A percentile compares a stretch with the other conserved stretches of the same genome.
Evolutionary conservation across 2,113 vertebrate species (phyloP).

Genomic region (Anolis carolinensis): DNA sequence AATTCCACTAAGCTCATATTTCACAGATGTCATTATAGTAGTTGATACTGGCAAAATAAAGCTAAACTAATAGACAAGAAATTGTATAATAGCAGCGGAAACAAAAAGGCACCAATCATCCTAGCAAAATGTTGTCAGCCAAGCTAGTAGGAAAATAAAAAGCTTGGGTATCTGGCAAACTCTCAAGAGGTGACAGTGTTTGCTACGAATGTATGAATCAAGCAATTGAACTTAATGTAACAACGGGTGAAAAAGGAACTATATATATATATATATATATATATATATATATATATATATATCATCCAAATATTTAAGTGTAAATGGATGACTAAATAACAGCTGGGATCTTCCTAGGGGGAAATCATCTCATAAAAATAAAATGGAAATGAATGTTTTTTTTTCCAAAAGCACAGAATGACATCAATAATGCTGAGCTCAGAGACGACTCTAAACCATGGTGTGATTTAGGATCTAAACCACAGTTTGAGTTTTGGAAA

Average conservation of each 20-base stretch:
- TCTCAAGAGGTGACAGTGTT: conserved; percentile 61
- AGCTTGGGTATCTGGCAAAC: conserved; percentile 51
- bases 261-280: background rate
- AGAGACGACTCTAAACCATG: background rate
- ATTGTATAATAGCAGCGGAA: conserved; percentile 58
- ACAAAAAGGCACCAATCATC: conserved; percentile 63
- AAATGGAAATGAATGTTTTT: conserved; percentile 29
- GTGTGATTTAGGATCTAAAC: background rate
- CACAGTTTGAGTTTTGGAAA: background rate
- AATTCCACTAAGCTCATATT: conserved; percentile 53
- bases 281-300: background rate
- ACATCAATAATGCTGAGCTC: accelerated
- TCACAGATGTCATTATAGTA: conserved; percentile 51
- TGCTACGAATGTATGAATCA: conserved; percentile 58
- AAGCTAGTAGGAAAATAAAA: conserved; percentile 62
- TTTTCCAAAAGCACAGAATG: conserved; percentile 19
- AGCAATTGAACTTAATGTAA: conserved; percentile 65
- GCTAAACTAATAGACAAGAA: conserved; percentile 53
- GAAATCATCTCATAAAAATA: conserved; percentile 51
- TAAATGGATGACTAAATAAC: conserved; percentile 48
- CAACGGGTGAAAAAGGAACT: conserved; percentile 37
- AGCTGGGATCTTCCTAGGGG: conserved; percentile 31
- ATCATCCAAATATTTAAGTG: conserved; percentile 35
- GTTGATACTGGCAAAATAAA: conserved; percentile 61
- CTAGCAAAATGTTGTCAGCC: conserved; percentile 65